A percentile compares a stretch with the other conserved stretches of the same genome.
These are phyloP conservation scores for Metaphire vulgaris DNA, from an alignment of 1,140 invertebrate genomes.

Conservation along the genomic window DNA sequence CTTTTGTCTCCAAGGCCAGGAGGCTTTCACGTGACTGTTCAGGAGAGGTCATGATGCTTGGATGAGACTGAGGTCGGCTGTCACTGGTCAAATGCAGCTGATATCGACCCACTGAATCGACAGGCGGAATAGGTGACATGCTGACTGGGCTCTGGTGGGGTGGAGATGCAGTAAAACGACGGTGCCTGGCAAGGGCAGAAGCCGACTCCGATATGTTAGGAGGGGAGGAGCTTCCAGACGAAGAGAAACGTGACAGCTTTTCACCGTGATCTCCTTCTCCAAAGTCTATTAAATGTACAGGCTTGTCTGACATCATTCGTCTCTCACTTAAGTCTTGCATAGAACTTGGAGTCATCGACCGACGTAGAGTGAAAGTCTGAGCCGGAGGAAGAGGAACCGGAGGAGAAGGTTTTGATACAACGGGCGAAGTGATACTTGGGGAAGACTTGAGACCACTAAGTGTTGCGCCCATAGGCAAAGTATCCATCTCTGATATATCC, in stretches of 20 bases:
- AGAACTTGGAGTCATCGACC: background rate
- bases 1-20: background rate
- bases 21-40: background rate
- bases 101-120: background rate
- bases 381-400: background rate
- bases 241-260: background rate
- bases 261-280: background rate
- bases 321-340: background rate
- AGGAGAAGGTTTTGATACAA: background rate
- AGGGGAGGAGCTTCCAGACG: background rate
- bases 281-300: conserved; percentile 1
- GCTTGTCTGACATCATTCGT: background rate
- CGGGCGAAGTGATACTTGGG: background rate
- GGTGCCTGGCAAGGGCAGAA: background rate
- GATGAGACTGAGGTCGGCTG: background rate
- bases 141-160: background rate
- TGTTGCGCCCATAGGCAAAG: background rate
- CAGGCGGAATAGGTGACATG: background rate
- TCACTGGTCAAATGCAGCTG: background rate
- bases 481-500: background rate
- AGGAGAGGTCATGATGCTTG: background rate
- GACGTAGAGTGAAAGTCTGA: background rate
- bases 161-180: background rate
- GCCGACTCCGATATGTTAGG: background rate
- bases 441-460: background rate